Base-by-base conservation (phyloP, 1,140 invertebrate species). In the Battus philenor region DNA sequence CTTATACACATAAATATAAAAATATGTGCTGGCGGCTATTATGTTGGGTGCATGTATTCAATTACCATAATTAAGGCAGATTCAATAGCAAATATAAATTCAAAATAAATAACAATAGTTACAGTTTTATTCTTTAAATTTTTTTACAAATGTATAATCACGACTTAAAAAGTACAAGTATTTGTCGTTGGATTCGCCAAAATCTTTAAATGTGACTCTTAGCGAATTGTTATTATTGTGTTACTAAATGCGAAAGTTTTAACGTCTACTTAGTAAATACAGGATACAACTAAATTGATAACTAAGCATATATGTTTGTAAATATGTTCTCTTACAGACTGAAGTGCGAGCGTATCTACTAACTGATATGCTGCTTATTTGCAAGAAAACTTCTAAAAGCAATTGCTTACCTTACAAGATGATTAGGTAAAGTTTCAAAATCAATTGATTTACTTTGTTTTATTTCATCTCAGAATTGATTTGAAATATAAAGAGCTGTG, bases 321-420 rank as follows among this genome's bases (percentile, higher is more conserved):
- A 30, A n/a, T 10, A 10, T 26, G 10, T 26, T 26, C 27, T 30
- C 18, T 80, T 77, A 18, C 71, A 86, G 79, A 66, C 68, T 33
- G 81, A 86, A 32, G 68, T 72, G 0, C 66, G 62, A 7, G 75
- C 65, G 0, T 59, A 77, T 24, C 56, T 86, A 2, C 51, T 86
- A 6, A 84, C 81, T 2, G 82, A 86, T 47, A 77, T 83, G 71
- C 44, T 86, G 10, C 44, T 86, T 15, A 64, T 83, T 22, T 79
- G 77, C 54, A 71, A 75, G 48, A 80, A 73, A 51, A 27, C 58
- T 24, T 50, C 60, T 8, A 71, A 72, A 54, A 62, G 59, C 32
- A 51, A 30, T 12, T 1, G 12, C 4, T 39, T 44, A 43, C 56
- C 46, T 2, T 78, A 59, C 57, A 80, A 74, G 47, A 36, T 77